Base-by-base conservation (phyloP, 2,888 invertebrate species). In the Cremastobaeus sp. region DNA sequence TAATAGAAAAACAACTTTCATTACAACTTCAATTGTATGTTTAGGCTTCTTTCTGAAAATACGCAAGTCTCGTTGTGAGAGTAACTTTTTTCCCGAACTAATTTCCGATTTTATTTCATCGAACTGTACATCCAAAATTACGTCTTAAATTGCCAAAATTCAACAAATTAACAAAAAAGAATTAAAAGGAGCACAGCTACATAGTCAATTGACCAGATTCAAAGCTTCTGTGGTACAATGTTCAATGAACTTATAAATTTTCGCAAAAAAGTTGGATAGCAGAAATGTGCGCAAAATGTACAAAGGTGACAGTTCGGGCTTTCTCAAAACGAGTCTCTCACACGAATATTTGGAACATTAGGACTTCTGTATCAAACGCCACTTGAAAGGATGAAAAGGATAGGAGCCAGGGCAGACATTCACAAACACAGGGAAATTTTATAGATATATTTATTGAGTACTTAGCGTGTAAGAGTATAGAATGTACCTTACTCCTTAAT, bases 371-470 rank as follows among this genome's bases (percentile, higher is more conserved):
- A 45, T 69, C 50, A 76, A 81, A 84, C 82, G 80, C 78, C 80
- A 83, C 82, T 75, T 80, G 81, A 82, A 25, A 59, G 83, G 81
- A 82, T 73, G 30, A 50, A 39, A 4, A 21, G 74, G 76, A 74
- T 74, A 52, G 74, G 76, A 66, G 45, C 15, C 59, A 55, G 74
- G 74, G 70, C 48, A 84, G 82, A 85, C 85, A 85, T 78, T 82
- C 85, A 86, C 85, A 84, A 84, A 86, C 86, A 86, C 86, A 75
- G 82, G 85, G 85, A 85, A 80, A 82, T 86, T 86, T 87, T 86
- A 85, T 86, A 86, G 83, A 86, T 87, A 86, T 87, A 86, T 87
- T 86, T 87, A 87, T 87, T 87, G 86, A 86, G 82, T 86, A 86
- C 85, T 86, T 87, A 86, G 84, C 83, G 83, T 85, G 84, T 86